Base-by-base conservation (phyloP, 1,140 invertebrate species). In the Notospermus geniculatus region DNA sequence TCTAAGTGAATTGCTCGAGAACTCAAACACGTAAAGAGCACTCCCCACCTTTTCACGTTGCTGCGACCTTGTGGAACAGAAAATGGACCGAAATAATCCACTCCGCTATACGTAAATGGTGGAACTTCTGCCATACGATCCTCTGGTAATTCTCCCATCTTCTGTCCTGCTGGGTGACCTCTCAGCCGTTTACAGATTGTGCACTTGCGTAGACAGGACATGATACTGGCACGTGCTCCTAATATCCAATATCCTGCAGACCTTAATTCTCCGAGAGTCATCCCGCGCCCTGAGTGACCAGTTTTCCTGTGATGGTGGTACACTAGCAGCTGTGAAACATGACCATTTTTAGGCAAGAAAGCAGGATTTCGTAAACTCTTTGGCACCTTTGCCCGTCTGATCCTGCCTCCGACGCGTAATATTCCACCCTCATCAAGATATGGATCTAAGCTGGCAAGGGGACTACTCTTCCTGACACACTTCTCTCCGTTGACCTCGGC, bases 181-280 rank as follows among this genome's bases (percentile, higher is more conserved):
- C 63, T 27, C 1, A 55, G 39, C 27, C 22, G 30, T 13, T 39
- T 54, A 30, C 63, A 65, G 27, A 29, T 25, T 11, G 62, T 54
- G 54, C 63, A 65, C 22, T 57, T 60, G 29, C 43, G 22, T 9
- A 66, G 58, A 5, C 58, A 32, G 22, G 29, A 23, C 19, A 50
- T 54, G 25, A 63, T 41, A 9, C 23, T 32, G n/a, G 32, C 11
- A 2, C 46, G 52, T 1, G n/a, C 32, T 36, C 22, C 54, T 19
- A 66, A 50, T 13, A 66, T 54, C 64, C 60, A 66, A 32, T 28
- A 63, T 11, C 60, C 61, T 32, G 23, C 29, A 13, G 64, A 66
- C 45, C 64, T 55, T 28, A 66, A 17, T 22, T 59, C 27, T 27
- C 57, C 57, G 0, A 59, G 1, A 11, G 64, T 32, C 22, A 55